phyloP scores from a whole-genome alignment of 2,113 vertebrate species.

The Poeciliopsis prolifica region DNA sequence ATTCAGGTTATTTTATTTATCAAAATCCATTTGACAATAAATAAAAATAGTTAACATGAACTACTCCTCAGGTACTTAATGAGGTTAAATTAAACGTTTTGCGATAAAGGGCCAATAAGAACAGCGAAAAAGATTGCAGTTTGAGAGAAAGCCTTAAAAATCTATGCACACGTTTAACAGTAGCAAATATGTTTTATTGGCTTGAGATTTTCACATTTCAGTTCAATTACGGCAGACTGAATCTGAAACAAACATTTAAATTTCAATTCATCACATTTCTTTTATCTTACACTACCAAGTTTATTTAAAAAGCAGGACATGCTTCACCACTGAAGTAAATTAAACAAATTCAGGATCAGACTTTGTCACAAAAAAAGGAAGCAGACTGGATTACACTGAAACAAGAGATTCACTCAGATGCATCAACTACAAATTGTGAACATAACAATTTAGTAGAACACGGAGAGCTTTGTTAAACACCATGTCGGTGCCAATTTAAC shows the following conservation, averaged over 20 bases:
- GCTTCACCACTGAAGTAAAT: neutral
- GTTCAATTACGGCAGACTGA: neutral
- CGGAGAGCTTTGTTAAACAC: conserved; percentile 19
- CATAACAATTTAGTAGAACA: conserved; percentile 10
- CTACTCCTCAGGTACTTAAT: conserved; percentile 3
- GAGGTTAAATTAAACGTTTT: conserved; percentile 15
- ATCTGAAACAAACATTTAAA: conserved; percentile 5
- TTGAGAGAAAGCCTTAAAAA: conserved; percentile 24
- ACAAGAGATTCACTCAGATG: conserved; percentile 11
- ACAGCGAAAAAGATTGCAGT: neutral
- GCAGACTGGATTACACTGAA: neutral
- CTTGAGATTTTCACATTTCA: neutral
- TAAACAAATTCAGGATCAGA: neutral
- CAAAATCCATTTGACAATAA: conserved; percentile 28
- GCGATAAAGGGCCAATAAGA: conserved; percentile 2
- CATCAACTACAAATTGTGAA: neutral
- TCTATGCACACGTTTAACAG: conserved; percentile 28
- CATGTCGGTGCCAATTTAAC: conserved; percentile 32
- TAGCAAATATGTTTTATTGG: conserved; percentile 29
- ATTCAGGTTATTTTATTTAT: neutral
- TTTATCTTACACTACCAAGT: neutral
- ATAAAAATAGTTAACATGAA: conserved; percentile 3
- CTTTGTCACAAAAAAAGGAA: conserved; percentile 11
- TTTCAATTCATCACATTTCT: conserved; percentile 4
- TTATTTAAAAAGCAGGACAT: conserved; percentile 10